Evolutionary conservation across 2,797 vertebrate species (phyloP).

Genomic region (Epinephelus awoara): DNA sequence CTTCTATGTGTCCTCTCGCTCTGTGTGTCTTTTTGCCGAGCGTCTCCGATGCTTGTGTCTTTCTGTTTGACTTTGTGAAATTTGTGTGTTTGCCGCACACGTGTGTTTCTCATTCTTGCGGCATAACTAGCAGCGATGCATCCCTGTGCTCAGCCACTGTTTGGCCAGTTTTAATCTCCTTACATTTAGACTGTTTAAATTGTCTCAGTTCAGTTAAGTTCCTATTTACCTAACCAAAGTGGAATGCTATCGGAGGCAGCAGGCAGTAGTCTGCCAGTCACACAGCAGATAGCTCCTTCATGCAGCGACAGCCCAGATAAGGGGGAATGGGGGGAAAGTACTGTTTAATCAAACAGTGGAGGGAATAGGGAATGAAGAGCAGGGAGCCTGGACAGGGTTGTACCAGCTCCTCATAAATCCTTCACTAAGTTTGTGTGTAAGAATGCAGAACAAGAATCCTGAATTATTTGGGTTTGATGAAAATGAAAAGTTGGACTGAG

Average conservation of each 20-base stretch:
- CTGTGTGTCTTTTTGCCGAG: slow-evolving; percentile 49
- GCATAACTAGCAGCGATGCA: slow-evolving; percentile 42
- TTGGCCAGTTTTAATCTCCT: slow-evolving; percentile 83
- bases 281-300: slow-evolving; percentile 79
- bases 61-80: slow-evolving; percentile 63
- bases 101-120: slow-evolving; percentile 48
- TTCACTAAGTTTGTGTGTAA: slow-evolving; percentile 3
- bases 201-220: slow-evolving; percentile 85
- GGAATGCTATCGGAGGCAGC: slow-evolving; percentile 79
- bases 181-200: slow-evolving; percentile 85
- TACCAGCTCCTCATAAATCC: slow-evolving; percentile 43
- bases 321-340: slow-evolving; percentile 43
- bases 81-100: slow-evolving; percentile 1
- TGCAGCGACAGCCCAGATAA: slow-evolving; percentile 79
- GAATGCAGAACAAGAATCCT: too few species aligned
- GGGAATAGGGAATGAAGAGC: slow-evolving; percentile 49
- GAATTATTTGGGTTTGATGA: too few species aligned
- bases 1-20: slow-evolving; percentile 45
- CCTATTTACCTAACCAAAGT: slow-evolving; percentile 82
- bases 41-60: slow-evolving; percentile 35
- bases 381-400: slow-evolving; percentile 33
- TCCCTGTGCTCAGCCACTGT: slow-evolving; percentile 72
- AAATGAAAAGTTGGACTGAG: too few species aligned
- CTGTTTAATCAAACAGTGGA: slow-evolving; percentile 76
- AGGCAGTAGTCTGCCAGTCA: slow-evolving; percentile 78